phyloP scores from a whole-genome alignment of 2,113 vertebrate species.

The Gadus chalcogrammus region DNA sequence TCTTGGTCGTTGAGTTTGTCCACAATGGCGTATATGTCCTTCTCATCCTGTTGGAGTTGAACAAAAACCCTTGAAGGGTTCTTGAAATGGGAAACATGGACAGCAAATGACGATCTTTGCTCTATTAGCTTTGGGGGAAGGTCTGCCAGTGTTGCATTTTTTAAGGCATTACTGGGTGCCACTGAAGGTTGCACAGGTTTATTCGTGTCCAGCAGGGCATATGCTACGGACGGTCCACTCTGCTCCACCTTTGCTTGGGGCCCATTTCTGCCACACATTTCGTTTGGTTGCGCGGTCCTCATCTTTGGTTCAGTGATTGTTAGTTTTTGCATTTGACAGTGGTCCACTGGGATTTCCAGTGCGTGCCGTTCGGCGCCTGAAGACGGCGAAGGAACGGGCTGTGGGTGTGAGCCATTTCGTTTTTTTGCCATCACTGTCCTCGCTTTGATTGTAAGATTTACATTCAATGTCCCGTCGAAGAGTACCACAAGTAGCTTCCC shows the following conservation, averaged over 20 bases:
- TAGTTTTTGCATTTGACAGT: neutral
- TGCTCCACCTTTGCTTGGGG: neutral
- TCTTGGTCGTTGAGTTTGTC: slow-evolving; percentile 66
- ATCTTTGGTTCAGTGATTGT: neutral
- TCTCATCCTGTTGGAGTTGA: slow-evolving; percentile 73
- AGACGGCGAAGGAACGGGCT: neutral
- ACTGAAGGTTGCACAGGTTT: neutral
- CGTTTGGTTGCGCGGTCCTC: slow-evolving; percentile 10
- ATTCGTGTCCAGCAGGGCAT: neutral
- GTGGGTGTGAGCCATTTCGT: neutral
- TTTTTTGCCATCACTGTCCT: slow-evolving; percentile 17
- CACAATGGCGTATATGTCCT: slow-evolving; percentile 63
- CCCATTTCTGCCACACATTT: neutral
- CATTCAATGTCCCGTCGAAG: slow-evolving; percentile 70
- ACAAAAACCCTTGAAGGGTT: slow-evolving; percentile 75
- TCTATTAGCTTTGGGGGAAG: slow-evolving; percentile 59
- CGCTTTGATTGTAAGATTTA: slow-evolving; percentile 77
- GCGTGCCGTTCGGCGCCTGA: neutral
- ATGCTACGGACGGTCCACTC: neutral
- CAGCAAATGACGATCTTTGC: slow-evolving; percentile 64
- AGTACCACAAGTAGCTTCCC: slow-evolving; percentile 83
- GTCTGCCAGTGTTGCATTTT: slow-evolving; percentile 42
- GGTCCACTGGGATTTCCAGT: neutral
- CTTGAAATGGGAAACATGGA: slow-evolving; percentile 75
- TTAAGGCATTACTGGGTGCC: slow-evolving; percentile 5